Conservation (phyloP, 2,113 vertebrate genomes). For the Tringa solitaria region DNA sequence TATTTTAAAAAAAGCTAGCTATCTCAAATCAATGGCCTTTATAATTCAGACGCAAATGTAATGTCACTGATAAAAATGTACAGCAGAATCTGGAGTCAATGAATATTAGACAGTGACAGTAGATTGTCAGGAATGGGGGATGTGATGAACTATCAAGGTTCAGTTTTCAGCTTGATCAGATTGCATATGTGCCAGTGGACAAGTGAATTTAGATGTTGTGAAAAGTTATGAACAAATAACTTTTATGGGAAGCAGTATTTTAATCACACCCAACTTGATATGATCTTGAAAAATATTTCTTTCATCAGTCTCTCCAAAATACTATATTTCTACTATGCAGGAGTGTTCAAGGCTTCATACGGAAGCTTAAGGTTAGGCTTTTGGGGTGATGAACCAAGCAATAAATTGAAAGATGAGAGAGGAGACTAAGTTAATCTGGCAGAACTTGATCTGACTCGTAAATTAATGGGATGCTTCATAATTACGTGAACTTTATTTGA, state of each 20-base stretch:
- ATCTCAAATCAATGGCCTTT: background rate
- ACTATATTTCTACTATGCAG: background rate
- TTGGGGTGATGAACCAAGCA: background rate
- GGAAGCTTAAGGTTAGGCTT: background rate
- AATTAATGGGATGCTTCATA: background rate
- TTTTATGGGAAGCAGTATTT: background rate
- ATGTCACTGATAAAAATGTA: background rate
- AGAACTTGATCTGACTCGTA: background rate
- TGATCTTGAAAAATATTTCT: background rate
- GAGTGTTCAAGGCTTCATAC: background rate
- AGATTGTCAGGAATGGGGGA: background rate
- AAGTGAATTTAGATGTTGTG: background rate
- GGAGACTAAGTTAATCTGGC: background rate
- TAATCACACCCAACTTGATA: background rate
- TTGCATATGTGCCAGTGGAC: background rate
- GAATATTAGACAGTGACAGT: background rate
- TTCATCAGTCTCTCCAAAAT: background rate
- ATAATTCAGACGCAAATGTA: background rate
- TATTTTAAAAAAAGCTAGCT: background rate
- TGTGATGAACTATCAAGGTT: background rate
- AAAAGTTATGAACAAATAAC: background rate
- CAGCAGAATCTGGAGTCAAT: background rate
- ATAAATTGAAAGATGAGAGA: background rate
- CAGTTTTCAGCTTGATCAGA: background rate
- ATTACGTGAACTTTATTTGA: background rate